Evolutionary conservation across 2,888 invertebrate species (phyloP).

Genomic region (Calliphora vomitoria): DNA sequence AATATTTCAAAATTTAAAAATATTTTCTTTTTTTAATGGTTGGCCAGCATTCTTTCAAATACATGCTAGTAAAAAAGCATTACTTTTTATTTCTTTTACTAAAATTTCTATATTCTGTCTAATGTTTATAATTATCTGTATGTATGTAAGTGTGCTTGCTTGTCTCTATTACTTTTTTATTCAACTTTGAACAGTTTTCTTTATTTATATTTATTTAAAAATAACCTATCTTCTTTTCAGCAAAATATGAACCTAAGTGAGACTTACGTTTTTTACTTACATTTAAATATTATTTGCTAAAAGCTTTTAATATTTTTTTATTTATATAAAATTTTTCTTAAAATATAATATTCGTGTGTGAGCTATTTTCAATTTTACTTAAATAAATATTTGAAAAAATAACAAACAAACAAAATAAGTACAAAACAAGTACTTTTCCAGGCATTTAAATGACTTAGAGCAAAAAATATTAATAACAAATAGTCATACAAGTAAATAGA

Average conservation of each 20-base stretch:
- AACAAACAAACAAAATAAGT: not conserved
- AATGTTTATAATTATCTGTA: not conserved
- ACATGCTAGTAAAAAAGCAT: not conserved
- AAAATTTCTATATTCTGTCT: not conserved
- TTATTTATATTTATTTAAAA: not conserved
- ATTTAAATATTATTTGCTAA: conserved; percentile 9
- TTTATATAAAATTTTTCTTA: not conserved
- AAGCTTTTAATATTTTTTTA: conserved; percentile 16
- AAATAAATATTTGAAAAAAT: conserved; percentile 1
- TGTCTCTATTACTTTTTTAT: not conserved
- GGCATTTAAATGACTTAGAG: not conserved
- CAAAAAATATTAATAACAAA: not conserved
- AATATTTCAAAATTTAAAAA: not conserved
- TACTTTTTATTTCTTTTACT: not conserved
- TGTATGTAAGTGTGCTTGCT: not conserved
- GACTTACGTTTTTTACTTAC: not conserved
- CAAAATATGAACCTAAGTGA: not conserved
- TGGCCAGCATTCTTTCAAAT: not conserved
- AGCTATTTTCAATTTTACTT: not conserved
- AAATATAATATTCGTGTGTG: not conserved
- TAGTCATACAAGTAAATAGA: not conserved
- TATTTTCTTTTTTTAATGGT: not conserved
- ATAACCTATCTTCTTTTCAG: not conserved
- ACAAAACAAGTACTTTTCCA: not conserved
- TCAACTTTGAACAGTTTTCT: not conserved